Conservation (phyloP, 2,888 invertebrate genomes). For the Rotaria macrura region DNA sequence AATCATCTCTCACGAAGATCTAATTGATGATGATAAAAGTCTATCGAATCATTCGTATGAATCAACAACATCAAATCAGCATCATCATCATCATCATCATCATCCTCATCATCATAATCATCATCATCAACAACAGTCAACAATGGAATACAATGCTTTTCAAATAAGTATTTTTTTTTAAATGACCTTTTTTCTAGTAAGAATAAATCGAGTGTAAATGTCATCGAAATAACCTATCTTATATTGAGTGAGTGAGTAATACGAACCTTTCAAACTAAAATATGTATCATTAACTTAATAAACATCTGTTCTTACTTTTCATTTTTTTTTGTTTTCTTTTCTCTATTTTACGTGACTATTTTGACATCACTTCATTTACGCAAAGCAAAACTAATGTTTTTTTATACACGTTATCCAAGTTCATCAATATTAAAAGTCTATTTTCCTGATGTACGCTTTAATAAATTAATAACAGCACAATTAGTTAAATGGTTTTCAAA, state of each 20-base stretch:
- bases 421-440: conserved; percentile 98
- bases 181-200: background rate
- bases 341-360: conserved; percentile 22
- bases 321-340: background rate
- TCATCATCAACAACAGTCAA: background rate
- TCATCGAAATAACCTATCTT: background rate
- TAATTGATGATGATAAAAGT: background rate
- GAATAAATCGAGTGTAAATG: background rate
- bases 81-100: background rate
- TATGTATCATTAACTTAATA: background rate
- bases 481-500: conserved; percentile 99
- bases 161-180: background rate
- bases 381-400: conserved; percentile 99
- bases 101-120: background rate
- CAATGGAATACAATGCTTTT: background rate
- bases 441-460: conserved; percentile 99
- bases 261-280: background rate
- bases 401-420: conserved; percentile 98
- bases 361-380: conserved; percentile 98
- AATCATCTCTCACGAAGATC: background rate
- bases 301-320: background rate
- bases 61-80: background rate
- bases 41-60: background rate
- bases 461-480: conserved; percentile 99
- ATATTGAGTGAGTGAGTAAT: background rate